A percentile compares a stretch with the other conserved stretches of the same genome.
Conservation (phyloP, 2,797 vertebrate species). For the Acrossocheilus fasciatus region DNA sequence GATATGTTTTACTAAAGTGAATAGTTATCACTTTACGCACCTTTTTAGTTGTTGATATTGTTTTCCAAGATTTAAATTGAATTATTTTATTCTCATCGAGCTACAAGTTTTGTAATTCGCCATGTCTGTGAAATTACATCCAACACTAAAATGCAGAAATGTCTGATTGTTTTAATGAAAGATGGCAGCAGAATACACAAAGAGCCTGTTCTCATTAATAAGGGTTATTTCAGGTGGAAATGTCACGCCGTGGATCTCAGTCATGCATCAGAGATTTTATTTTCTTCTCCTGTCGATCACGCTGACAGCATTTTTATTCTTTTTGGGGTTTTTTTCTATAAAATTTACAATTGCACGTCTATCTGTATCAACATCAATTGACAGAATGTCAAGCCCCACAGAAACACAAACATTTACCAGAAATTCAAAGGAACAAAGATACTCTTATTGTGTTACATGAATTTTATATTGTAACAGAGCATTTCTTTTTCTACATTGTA, state of each 20-base stretch:
- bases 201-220: background rate
- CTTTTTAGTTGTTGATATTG: background rate
- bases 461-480: slow-evolving; percentile 4
- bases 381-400: slow-evolving; percentile 39
- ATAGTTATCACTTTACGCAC: background rate
- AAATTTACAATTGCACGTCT: slow-evolving; percentile 46
- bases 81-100: background rate
- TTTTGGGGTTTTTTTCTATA: slow-evolving; percentile 33
- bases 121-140: background rate
- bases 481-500: background rate
- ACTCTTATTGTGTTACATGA: slow-evolving; percentile 18
- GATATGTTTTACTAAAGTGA: background rate
- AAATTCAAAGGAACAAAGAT: slow-evolving; percentile 12
- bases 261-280: slow-evolving; percentile 46
- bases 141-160: background rate
- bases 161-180: background rate
- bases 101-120: background rate
- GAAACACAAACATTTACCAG: slow-evolving; percentile 13
- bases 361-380: slow-evolving; percentile 46
- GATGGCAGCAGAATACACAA: slow-evolving; percentile 6
- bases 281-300: slow-evolving; percentile 48
- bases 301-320: slow-evolving; percentile 27
- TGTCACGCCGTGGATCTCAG: background rate
- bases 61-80: background rate
- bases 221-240: background rate